These are phyloP conservation scores for Lynx canadensis DNA, from an alignment of 2,113 vertebrate species.

Conservation along the genomic window DNA sequence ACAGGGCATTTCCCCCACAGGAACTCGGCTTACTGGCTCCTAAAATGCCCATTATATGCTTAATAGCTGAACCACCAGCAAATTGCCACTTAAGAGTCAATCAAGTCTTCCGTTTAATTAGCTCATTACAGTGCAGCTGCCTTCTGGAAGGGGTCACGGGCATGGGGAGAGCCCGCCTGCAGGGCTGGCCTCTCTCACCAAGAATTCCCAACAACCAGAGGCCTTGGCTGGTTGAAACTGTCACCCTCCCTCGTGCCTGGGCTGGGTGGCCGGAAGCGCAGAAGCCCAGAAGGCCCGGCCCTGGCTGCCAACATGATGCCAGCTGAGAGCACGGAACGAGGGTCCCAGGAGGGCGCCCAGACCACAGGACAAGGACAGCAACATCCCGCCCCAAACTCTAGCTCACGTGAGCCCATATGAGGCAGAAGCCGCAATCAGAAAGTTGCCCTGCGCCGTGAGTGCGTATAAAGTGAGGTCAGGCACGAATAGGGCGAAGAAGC, in stretches of 20 bases:
- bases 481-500: not conserved
- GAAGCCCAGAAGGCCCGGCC: not conserved
- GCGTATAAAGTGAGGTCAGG: not conserved
- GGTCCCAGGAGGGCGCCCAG: not conserved
- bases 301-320: not conserved
- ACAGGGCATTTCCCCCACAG: conserved; percentile 57
- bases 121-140: conserved; percentile 78
- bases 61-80: conserved; percentile 74
- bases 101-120: conserved; percentile 75
- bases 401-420: not conserved
- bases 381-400: accelerated
- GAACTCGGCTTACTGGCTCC: conserved; percentile 68
- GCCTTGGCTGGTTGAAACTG: not conserved
- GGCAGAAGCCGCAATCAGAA: not conserved
- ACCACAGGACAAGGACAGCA: not conserved
- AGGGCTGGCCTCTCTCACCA: not conserved
- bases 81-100: conserved; percentile 51
- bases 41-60: conserved; percentile 61
- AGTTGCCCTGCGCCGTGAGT: accelerated
- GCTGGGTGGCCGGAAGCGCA: not conserved
- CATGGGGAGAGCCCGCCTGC: not conserved
- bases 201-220: not conserved
- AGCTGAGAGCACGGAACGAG: not conserved
- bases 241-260: no score
- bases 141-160: conserved; percentile 56